Base-by-base conservation (phyloP, 1,140 invertebrate species). In the Zeugodacus cucurbitae region DNA sequence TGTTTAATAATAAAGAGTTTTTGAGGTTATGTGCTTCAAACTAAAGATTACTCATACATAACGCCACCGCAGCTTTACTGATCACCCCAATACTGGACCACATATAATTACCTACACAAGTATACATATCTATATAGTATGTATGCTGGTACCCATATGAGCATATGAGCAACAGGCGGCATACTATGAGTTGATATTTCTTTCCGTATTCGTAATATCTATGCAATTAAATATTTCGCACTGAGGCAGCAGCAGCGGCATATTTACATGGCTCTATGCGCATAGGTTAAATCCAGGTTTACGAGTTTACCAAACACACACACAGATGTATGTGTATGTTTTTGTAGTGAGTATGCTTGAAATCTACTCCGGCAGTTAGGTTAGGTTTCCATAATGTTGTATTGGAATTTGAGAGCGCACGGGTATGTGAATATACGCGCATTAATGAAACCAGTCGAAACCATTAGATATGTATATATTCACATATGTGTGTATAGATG, bases 131-230 rank as follows among this genome's bases (percentile, higher is more conserved):
- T n/a, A n/a, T n/a, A n/a, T 54, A 10, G 58, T 20, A 1, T 34
- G 17, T 74, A n/a, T 74, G 74, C 74, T 48, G 20, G 44, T 2
- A 82, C n/a, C 41, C 74, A 22, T 82, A 82, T 82, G 41, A 62
- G 26, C 58, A 62, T 48, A 48, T 82, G 74, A 48, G 22, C 8
- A 82, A 48, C 41, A n/a, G 41, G 41, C 22, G 41, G 74, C 74
- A 82, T 82, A 48, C 41, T 48, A 82, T 26, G 74, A 14, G 41
- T 29, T 82, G 74, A 48, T 82, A 82, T 82, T 82, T 82, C 74
- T 82, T 82, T 82, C 74, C 74, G 74, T 82, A 82, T 82, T 82
- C 74, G 74, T 82, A 82, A 82, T 82, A 82, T 82, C 74, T 54
- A 48, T 82, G 74, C 74, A 82, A 82, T 82, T 82, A 82, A 82